Conservation (phyloP, 1,140 invertebrate genomes). For the Drosophila bocki region DNA sequence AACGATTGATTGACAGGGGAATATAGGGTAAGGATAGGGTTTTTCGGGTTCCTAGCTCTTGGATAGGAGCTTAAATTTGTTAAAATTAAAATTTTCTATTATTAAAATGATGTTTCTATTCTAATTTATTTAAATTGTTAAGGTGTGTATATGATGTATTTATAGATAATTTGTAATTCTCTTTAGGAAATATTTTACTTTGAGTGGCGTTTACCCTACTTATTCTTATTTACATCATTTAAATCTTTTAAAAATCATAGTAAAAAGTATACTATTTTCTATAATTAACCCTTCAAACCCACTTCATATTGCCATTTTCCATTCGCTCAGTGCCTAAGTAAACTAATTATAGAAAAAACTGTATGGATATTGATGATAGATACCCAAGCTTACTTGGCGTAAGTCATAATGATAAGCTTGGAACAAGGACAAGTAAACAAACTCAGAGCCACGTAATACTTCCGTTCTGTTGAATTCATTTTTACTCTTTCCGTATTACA, state of each 20-base stretch:
- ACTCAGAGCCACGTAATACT: constrained; percentile 27
- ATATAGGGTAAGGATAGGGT: no score
- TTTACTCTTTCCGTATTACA: neutral
- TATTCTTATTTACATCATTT: neutral
- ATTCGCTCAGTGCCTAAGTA: constrained; percentile 36
- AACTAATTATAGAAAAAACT: constrained; percentile 60
- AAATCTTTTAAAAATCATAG: neutral
- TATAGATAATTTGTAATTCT: neutral
- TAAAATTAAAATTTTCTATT: neutral
- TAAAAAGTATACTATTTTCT: neutral
- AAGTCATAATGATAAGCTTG: constrained; percentile 10
- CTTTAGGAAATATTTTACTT: neutral
- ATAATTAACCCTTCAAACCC: neutral
- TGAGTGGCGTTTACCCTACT: neutral
- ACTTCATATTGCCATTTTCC: neutral
- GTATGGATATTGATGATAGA: constrained; percentile 3
- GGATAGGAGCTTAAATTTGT: neutral
- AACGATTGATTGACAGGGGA: neutral
- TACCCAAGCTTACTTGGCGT: constrained; percentile 2
- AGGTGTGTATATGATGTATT: no score
- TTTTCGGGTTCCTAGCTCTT: neutral
- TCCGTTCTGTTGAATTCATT: constrained; percentile 15
- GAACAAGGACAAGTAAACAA: constrained; percentile 19
- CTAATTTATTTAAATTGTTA: neutral
- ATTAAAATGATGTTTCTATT: neutral